Conservation (phyloP, 2,888 invertebrate genomes). For the Osedax frankpressi region DNA sequence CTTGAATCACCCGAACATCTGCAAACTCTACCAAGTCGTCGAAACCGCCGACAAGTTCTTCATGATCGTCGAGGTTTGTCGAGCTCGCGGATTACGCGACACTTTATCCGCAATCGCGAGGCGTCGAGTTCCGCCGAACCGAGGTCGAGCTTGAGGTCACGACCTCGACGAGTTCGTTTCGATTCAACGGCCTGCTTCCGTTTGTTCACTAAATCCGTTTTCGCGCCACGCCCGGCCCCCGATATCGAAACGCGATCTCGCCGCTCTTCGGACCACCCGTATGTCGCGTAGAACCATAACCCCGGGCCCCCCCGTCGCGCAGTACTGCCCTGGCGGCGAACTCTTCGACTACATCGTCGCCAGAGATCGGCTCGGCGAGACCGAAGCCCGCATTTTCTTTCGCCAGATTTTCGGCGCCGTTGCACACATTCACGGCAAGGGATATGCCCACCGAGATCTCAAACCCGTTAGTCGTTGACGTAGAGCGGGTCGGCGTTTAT, state of each 20-base stretch:
- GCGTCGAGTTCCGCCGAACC: too few species aligned
- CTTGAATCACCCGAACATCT: conserved; percentile 61
- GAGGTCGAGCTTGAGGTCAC: too few species aligned
- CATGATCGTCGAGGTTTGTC: conserved; percentile 62
- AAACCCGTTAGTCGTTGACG: conserved; percentile 70
- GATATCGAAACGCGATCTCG: too few species aligned
- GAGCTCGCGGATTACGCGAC: too few species aligned
- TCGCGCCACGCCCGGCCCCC: too few species aligned
- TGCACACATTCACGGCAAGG: conserved; percentile 61
- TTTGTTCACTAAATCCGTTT: too few species aligned
- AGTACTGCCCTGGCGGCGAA: conserved; percentile 69
- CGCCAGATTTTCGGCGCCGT: conserved; percentile 66
- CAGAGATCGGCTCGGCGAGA: conserved; percentile 58
- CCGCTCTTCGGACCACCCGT: too few species aligned
- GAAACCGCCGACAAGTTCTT: conserved; percentile 63
- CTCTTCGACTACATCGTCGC: conserved; percentile 72
- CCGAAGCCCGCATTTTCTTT: conserved; percentile 63
- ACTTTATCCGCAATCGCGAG: too few species aligned
- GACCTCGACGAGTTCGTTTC: too few species aligned
- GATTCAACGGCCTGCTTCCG: too few species aligned
- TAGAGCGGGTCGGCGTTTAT: too few species aligned
- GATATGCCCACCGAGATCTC: conserved; percentile 67
- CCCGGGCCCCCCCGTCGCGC: conserved; percentile 5
- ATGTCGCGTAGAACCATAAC: too few species aligned
- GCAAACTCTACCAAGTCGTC: conserved; percentile 64